phyloP scores from a whole-genome alignment of 92 coral and sea anemone species.

The Blastomussa wellsi region DNA sequence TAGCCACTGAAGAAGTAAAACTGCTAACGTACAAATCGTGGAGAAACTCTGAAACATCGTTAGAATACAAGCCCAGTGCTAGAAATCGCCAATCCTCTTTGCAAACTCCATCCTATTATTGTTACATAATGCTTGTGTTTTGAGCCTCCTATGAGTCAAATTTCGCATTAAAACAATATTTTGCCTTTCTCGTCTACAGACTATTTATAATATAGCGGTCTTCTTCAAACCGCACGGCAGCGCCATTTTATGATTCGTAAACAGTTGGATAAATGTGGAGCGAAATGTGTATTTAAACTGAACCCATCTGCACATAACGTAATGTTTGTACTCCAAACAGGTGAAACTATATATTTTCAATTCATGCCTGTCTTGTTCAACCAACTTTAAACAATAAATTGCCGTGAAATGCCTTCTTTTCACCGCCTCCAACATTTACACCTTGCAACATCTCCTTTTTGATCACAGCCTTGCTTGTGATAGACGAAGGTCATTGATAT shows the following conservation, averaged over 20 bases:
- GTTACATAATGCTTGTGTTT: background rate
- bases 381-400: background rate
- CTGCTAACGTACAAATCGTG: background rate
- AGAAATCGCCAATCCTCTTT: background rate
- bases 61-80: background rate
- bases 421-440: background rate
- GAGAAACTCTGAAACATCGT: constrained; percentile 21
- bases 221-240: background rate
- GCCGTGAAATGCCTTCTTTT: background rate
- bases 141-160: background rate
- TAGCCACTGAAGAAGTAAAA: background rate
- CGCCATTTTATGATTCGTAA: background rate
- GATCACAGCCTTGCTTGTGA: background rate
- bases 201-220: background rate
- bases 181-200: background rate
- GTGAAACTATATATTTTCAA: constrained; percentile 10
- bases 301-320: constrained; percentile 1
- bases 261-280: constrained; percentile 1
- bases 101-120: background rate
- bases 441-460: background rate
- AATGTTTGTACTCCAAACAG: constrained; percentile 16
- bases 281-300: background rate
- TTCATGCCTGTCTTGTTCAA: background rate
- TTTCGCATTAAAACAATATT: background rate
- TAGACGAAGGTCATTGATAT: background rate